Evolutionary conservation across 2,888 invertebrate species (phyloP).

Genomic region (Erebia ligea): DNA sequence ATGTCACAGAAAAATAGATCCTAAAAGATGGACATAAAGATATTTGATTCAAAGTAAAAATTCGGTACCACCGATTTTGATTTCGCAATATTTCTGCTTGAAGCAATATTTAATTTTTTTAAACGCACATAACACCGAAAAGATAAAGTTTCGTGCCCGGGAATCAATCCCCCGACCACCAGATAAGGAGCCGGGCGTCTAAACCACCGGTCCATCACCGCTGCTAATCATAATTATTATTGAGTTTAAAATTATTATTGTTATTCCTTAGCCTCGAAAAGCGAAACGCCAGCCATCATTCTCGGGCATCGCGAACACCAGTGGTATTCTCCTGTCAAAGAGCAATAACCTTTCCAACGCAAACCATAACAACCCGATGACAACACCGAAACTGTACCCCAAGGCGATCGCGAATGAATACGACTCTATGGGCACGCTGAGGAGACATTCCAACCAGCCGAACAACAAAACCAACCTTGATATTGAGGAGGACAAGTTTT

Average conservation of each 20-base stretch:
- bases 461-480: constrained; percentile 86
- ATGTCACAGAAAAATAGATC: too few relatives aligned
- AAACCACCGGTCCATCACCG: too few relatives aligned
- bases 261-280: constrained; percentile 68
- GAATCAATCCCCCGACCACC: too few relatives aligned
- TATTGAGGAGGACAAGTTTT: constrained; percentile 86
- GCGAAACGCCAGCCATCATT: constrained; percentile 89
- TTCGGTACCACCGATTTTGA: too few relatives aligned
- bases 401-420: constrained; percentile 90
- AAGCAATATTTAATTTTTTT: too few relatives aligned
- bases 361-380: constrained; percentile 82
- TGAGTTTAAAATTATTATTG: background rate
- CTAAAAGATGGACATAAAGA: too few relatives aligned
- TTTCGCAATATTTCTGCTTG: too few relatives aligned
- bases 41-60: too few relatives aligned
- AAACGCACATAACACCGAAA: background rate
- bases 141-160: too few relatives aligned
- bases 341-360: constrained; percentile 84
- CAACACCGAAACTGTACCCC: constrained; percentile 86
- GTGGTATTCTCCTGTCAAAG: constrained; percentile 81
- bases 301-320: constrained; percentile 80
- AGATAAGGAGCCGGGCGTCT: too few relatives aligned
- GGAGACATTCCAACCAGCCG: constrained; percentile 89
- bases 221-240: too few relatives aligned
- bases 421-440: constrained; percentile 88